Evolutionary conservation across 1,140 invertebrate genomes (phyloP), one percentile per base, ranked within the genome.

Genomic region (Holotrichia oblita): DNA sequence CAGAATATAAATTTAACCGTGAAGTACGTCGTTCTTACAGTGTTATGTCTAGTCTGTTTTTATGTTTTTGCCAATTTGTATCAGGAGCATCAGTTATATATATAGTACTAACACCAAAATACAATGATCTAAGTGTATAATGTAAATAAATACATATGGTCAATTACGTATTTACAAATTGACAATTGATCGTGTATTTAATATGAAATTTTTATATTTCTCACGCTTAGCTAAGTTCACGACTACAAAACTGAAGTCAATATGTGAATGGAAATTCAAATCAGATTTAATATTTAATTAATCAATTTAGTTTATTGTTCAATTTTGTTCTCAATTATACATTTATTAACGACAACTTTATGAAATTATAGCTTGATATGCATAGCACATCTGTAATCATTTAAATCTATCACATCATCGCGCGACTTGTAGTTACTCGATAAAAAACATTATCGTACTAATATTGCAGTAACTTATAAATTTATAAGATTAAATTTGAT

Each of bases 51-150:
- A 17, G 17, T 6, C 48, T 55, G 27, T 55, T 55, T 55, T 55
- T 17, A 17, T 17, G 14, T 55, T 0, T 55, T 55, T 55, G 48
- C n/a, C 48, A 55, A 55, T 55, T 55, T 55, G 14, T 55, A 14
- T 14, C 7, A 17, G 14, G 6, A 55, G 6, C 14, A 6, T 14
- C 14, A 55, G 27, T 20, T 6, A 17, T 55, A 55, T 55, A n/a
- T 48, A 48, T 9, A 3, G 14, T 17, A 55, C n/a, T 0, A 55
- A 27, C 12, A 7, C 22, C 20, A 69, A 69, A 34, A 20, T 61
- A 69, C 9, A 69, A 69, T 69, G 61, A 69, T 69, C 61, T 69
- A 69, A 69, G 22, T 14, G 20, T 69, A 20, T 27, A 27, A 69
- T 69, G 20, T 69, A 69, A 69, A 8, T 22, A 8, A 22, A 69